Conservation (phyloP, 2,113 vertebrate genomes). For the Cinclus cinclus region DNA sequence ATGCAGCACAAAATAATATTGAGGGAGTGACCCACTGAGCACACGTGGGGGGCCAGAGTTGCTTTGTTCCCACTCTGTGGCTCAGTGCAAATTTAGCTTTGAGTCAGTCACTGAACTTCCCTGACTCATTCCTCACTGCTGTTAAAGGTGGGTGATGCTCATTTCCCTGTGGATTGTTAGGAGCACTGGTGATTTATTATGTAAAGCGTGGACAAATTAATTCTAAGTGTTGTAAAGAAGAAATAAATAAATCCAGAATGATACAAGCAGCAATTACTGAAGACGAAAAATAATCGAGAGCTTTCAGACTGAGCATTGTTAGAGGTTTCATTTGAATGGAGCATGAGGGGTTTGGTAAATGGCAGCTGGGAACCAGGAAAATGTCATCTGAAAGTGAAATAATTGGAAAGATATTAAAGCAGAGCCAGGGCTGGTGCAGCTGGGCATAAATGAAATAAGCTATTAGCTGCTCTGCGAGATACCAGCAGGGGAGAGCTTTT, state of each 20-base stretch:
- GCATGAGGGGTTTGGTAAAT: neutral
- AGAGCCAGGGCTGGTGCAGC: neutral
- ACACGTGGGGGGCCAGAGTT: neutral
- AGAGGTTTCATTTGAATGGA: neutral
- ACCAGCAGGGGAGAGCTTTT: neutral
- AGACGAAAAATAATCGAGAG: neutral
- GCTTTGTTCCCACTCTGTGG: neutral
- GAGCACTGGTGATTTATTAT: neutral
- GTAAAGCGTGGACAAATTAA: neutral
- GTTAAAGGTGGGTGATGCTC: neutral
- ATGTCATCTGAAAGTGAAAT: conserved; percentile 11
- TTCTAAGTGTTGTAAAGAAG: neutral
- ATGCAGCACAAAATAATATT: neutral
- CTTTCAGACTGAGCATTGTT: neutral
- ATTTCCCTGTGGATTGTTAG: neutral
- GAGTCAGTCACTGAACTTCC: neutral
- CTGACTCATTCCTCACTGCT: conserved; percentile 16
- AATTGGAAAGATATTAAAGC: neutral
- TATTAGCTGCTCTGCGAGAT: neutral
- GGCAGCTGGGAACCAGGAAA: conserved; percentile 8
- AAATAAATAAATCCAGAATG: neutral
- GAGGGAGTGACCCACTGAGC: conserved; percentile 14
- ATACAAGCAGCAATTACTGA: neutral
- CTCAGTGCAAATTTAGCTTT: neutral
- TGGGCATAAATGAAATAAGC: neutral